Conservation (phyloP, 2,113 vertebrate genomes). For the Amia ocellicauda region DNA sequence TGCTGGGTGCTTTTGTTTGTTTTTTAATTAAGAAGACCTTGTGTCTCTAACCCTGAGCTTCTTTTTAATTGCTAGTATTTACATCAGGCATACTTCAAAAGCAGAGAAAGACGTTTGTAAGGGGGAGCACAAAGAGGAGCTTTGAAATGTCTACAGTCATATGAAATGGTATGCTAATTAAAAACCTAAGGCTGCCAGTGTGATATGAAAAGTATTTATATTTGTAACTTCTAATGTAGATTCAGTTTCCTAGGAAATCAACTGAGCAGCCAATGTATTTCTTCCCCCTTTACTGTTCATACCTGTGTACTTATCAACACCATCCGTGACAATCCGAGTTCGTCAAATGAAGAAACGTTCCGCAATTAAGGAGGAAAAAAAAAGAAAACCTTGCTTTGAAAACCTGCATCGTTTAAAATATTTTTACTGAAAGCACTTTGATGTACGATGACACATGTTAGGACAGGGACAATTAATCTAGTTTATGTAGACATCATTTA, state of each 20-base stretch:
- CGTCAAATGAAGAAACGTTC: constrained; percentile 59
- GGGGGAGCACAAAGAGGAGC: constrained; percentile 81
- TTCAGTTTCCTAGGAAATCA: constrained; percentile 50
- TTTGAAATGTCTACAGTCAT: constrained; percentile 89
- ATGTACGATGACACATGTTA: constrained; percentile 50
- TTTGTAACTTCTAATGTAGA: constrained; percentile 49
- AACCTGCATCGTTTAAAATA: constrained; percentile 61
- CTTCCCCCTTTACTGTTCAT: constrained; percentile 55
- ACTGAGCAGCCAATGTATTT: constrained; percentile 49
- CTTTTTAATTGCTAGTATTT: constrained; percentile 94
- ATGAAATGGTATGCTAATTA: constrained; percentile 86
- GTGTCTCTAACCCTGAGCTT: constrained; percentile 80
- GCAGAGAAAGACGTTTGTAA: constrained; percentile 87
- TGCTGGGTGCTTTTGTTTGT: constrained; percentile 89
- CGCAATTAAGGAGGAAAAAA: constrained; percentile 56
- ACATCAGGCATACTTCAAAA: constrained; percentile 94
- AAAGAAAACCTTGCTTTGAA: constrained; percentile 62
- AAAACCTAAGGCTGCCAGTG: constrained; percentile 78
- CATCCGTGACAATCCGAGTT: constrained; percentile 54
- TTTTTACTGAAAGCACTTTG: constrained; percentile 61
- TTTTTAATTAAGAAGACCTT: constrained; percentile 94
- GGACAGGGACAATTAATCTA: constrained; percentile 59
- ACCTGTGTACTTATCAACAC: constrained; percentile 59
- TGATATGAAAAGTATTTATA: constrained; percentile 76
- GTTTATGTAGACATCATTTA: constrained; percentile 54